A percentile compares a stretch with the other conserved stretches of the same genome.
Conservation (phyloP, 2,797 vertebrate genomes). For the Eleutherodactylus coqui region DNA sequence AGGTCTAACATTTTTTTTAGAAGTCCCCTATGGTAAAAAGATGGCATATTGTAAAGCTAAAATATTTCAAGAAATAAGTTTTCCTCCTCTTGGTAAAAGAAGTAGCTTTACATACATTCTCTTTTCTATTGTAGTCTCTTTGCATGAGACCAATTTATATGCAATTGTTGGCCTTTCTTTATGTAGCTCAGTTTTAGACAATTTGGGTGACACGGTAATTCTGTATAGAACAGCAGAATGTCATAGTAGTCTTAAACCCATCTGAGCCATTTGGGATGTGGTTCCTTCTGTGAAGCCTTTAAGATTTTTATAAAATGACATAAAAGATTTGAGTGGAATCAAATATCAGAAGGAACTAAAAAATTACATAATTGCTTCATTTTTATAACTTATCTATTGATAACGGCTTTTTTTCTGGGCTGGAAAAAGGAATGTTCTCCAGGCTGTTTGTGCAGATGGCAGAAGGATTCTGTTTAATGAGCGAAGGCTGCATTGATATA, state of each 20-base stretch:
- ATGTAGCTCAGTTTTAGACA: background rate
- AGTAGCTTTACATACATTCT: background rate
- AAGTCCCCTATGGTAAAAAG: background rate
- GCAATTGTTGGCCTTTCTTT: background rate
- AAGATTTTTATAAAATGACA: constrained; percentile 15
- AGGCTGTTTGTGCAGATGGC: background rate
- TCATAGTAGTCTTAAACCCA: background rate
- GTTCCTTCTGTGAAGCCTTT: background rate
- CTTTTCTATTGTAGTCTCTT: background rate
- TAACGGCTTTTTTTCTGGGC: background rate
- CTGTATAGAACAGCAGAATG: background rate
- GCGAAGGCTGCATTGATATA: background rate
- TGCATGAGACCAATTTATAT: too few species aligned
- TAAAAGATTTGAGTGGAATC: background rate
- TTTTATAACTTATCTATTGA: constrained; percentile 8
- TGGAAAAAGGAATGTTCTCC: background rate
- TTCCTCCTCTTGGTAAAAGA: background rate
- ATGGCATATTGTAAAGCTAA: background rate
- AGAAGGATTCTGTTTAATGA: constrained; percentile 14
- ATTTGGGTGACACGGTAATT: background rate
- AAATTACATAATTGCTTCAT: constrained; percentile 22
- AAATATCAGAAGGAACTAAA: background rate
- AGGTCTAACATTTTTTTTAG: background rate
- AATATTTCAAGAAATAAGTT: constrained; percentile 1
- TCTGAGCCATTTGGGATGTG: constrained; percentile 1